Evolutionary conservation across 2,888 invertebrate species (phyloP), one percentile per base, ranked within the genome.

Genomic region (Himalopsyche tibetana): DNA sequence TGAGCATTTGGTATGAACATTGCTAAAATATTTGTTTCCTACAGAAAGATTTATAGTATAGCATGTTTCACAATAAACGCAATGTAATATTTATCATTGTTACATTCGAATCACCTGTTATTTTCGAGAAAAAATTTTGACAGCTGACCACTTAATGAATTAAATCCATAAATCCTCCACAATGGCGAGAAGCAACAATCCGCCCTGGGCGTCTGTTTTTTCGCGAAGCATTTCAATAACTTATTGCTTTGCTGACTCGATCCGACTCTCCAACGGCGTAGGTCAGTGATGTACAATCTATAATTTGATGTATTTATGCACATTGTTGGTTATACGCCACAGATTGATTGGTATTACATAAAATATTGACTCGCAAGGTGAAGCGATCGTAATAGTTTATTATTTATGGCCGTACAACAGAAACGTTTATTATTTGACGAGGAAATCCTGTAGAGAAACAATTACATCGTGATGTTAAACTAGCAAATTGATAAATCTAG

Each of bases 141-240:
- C 63, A 19, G 19, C 5, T 63, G 63, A 63, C 63, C 63, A 63
- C 63, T 63, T 63, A 19, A 28, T 63, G 63, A 63, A 63, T 63
- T 63, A 63, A 63, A 63, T 63, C 63, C 63, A 63, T 63, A 63
- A 63, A 63, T 63, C n/a, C n/a, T 63, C 63, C 63, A 19, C 63
- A 63, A 63, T 28, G n/a, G 63, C 63, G 63, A 63, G 63, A n/a
- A 19, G 63, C 0, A 63, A 63, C 28, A 19, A 19, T 28, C 19
- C 19, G 63, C 63, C 19, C 28, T 8, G n/a, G 63, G 63, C 63
- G 28, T 19, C 6, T 45, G 8, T 63, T 63, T 63, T 56, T 63
- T 63, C 63, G 63, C 63, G 63, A 63, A 19, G 8, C 63, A 19
- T 19, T 19, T 63, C 63, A 19, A 19, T 63, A 63, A 63, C n/a